phyloP scores from a whole-genome alignment of 1,140 invertebrate genomes.

The Anoplophora glabripennis region DNA sequence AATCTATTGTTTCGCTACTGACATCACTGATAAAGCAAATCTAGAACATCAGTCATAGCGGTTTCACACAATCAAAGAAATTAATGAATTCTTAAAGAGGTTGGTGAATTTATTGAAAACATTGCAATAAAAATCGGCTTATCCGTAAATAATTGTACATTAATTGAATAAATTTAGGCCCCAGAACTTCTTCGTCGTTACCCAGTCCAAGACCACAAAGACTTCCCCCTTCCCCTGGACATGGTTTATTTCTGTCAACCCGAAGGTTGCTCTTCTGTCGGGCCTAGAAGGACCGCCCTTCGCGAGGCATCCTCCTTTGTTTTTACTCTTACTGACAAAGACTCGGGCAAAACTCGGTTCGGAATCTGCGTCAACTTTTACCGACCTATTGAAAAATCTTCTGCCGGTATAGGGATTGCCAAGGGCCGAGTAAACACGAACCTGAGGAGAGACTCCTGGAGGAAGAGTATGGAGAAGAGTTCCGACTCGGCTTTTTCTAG shows the following conservation, averaged over 20 bases:
- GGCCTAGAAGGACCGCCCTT: slow-evolving; percentile 77
- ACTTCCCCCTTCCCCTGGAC: slow-evolving; percentile 94
- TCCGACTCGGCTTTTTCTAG: slow-evolving; percentile 90
- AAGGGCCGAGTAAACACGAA: slow-evolving; percentile 52
- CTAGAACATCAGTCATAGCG: no score
- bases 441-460: slow-evolving; percentile 79
- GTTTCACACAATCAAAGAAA: no score
- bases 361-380: slow-evolving; percentile 99
- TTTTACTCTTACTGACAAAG: slow-evolving; percentile 98
- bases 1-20: no score
- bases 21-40: no score
- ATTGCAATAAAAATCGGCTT: no score
- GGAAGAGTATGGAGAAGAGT: slow-evolving; percentile 85
- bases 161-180: slow-evolving; percentile 53
- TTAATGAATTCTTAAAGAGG: no score
- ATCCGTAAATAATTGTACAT: no score
- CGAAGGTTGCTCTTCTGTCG: slow-evolving; percentile 92
- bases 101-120: no score
- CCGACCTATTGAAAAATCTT: slow-evolving; percentile 72
- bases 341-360: slow-evolving; percentile 81
- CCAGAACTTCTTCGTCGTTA: slow-evolving; percentile 94
- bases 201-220: slow-evolving; percentile 94
- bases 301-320: slow-evolving; percentile 95
- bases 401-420: slow-evolving; percentile 32
- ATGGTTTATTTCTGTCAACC: slow-evolving; percentile 99